Evolutionary conservation across 2,797 vertebrate species (phyloP).

Genomic region (Nannoperca obscura): DNA sequence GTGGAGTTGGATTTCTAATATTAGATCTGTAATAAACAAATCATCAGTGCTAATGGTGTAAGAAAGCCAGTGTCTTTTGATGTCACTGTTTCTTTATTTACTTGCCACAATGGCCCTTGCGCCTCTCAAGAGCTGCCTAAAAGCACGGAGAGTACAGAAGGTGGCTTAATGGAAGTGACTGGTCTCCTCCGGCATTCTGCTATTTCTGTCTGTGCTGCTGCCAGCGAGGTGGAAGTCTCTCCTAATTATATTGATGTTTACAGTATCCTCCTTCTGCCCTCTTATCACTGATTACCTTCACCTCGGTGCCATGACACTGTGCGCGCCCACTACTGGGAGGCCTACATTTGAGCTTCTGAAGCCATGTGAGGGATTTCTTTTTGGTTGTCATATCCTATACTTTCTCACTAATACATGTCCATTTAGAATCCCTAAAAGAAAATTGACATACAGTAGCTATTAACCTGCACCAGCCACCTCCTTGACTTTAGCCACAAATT

Average conservation of each 20-base stretch:
- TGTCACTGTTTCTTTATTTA: slow-evolving; percentile 27
- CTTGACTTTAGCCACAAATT: background rate
- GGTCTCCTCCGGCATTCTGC: slow-evolving; percentile 32
- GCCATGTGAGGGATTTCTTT: background rate
- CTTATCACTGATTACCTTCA: slow-evolving; percentile 33
- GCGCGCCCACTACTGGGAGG: background rate
- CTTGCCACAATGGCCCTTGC: background rate
- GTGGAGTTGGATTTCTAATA: slow-evolving; percentile 24
- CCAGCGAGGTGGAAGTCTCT: slow-evolving; percentile 36
- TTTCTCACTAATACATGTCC: background rate
- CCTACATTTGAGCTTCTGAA: slow-evolving; percentile 10
- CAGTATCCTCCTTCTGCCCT: slow-evolving; percentile 7
- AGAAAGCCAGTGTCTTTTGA: slow-evolving; percentile 37
- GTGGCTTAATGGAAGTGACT: slow-evolving; percentile 48
- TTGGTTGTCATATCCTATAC: background rate
- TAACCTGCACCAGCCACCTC: background rate
- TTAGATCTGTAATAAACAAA: slow-evolving; percentile 53
- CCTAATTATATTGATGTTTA: slow-evolving; percentile 50
- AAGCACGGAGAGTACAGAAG: background rate
- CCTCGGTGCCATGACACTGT: background rate
- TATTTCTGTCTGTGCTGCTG: slow-evolving; percentile 39
- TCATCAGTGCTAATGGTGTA: slow-evolving; percentile 36
- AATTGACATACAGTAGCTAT: background rate
- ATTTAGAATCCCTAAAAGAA: slow-evolving; percentile 26
- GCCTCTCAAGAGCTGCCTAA: slow-evolving; percentile 15